These are phyloP conservation scores for Typhlichthys subterraneus DNA, from an alignment of 2,797 vertebrate genomes.

Conservation along the genomic window DNA sequence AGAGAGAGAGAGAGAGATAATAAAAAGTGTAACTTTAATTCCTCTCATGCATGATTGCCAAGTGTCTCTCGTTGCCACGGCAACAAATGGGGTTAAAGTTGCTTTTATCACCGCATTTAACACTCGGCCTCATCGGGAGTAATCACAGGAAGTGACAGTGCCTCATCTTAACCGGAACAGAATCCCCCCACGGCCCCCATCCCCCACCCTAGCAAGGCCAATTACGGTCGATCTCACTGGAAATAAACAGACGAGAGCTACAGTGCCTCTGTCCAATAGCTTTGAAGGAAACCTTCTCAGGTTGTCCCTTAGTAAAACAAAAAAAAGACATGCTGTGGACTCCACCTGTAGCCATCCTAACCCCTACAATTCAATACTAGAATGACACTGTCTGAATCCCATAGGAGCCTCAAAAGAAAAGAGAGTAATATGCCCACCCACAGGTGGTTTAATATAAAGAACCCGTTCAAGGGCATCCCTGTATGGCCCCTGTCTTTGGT, in stretches of 20 bases:
- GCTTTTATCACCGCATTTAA: not conserved
- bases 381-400: too few species aligned
- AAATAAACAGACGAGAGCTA: constrained; percentile 4
- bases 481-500: too few species aligned
- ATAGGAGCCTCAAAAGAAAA: too few species aligned
- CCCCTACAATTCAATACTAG: too few species aligned
- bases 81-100: not conserved
- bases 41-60: not conserved
- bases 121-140: constrained; percentile 2
- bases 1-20: not conserved
- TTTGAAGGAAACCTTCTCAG: too few species aligned
- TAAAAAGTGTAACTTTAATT: not conserved
- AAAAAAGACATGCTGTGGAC: too few species aligned
- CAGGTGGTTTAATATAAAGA: too few species aligned
- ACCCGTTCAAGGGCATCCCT: too few species aligned
- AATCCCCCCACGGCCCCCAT: constrained; percentile 18
- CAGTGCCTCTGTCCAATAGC: not conserved
- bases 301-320: too few species aligned
- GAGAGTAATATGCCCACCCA: too few species aligned
- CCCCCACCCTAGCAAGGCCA: constrained; percentile 20
- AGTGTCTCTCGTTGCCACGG: constrained; percentile 12
- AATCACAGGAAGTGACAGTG: constrained; percentile 21
- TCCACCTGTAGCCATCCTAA: too few species aligned
- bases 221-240: constrained; percentile 21
- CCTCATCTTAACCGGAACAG: constrained; percentile 19